Conservation (phyloP, 2,888 invertebrate genomes). For the Pegoplata infirma region DNA sequence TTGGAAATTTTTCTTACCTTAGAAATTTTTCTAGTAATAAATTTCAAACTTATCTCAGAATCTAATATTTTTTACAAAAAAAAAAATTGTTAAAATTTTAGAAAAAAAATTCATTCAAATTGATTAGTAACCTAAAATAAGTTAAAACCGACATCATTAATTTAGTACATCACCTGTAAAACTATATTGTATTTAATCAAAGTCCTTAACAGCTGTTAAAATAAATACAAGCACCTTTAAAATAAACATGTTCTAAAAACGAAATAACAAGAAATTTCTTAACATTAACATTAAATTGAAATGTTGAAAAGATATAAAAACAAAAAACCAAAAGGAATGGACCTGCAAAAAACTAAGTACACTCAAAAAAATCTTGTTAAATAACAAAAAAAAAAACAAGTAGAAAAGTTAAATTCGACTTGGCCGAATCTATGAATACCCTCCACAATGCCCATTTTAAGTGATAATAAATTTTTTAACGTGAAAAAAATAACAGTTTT, state of each 20-base stretch:
- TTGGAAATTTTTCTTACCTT: background rate
- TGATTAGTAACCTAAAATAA: too few species aligned
- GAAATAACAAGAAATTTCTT: conserved; percentile 1
- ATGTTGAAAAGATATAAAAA: conserved; percentile 8
- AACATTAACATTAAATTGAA: background rate
- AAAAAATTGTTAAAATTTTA: background rate
- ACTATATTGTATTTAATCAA: background rate
- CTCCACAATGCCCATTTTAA: too few species aligned
- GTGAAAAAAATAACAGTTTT: too few species aligned
- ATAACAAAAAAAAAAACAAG: conserved; percentile 10
- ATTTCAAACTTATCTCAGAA: too few species aligned
- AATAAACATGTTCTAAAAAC: background rate
- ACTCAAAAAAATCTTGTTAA: too few species aligned
- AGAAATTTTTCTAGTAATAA: background rate
- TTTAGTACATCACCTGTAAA: background rate
- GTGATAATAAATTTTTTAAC: too few species aligned
- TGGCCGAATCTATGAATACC: too few species aligned
- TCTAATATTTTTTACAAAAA: background rate
- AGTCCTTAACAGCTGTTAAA: background rate
- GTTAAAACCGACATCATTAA: background rate
- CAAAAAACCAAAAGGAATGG: background rate
- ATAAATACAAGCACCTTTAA: background rate
- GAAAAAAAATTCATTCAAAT: too few species aligned
- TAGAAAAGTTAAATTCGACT: too few species aligned
- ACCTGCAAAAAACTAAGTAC: too few species aligned